A percentile compares a stretch with the other conserved stretches of the same genome.
phyloP scores from a whole-genome alignment of 2,888 invertebrate genomes.

The Notodonta ziczac region DNA sequence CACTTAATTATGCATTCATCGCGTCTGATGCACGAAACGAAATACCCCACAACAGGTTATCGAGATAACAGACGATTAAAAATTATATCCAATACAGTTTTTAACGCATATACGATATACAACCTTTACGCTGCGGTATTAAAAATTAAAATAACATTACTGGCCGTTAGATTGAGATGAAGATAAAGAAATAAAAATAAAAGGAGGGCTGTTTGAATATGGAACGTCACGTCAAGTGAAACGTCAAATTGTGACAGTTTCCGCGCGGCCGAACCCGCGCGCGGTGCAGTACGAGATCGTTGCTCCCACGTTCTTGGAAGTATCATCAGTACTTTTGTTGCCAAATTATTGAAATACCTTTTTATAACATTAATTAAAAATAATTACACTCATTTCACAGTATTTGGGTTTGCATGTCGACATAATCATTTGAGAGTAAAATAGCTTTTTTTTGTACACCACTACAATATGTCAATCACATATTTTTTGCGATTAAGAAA shows the following conservation, averaged over 20 bases:
- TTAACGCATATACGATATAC: conserved; percentile 48
- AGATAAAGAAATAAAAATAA: conserved; percentile 79
- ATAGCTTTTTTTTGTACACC: conserved; percentile 3
- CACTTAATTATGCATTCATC: conserved; percentile 82
- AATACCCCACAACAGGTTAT: conserved; percentile 80
- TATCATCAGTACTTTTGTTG: conserved; percentile 49
- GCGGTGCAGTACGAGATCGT: conserved; percentile 49
- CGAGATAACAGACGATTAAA: conserved; percentile 76
- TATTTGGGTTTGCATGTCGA: conserved; percentile 8
- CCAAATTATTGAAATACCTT: conserved; percentile 23
- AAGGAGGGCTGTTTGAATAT: conserved; percentile 80
- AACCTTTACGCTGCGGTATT: conserved; percentile 61
- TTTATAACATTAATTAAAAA: conserved; percentile 47
- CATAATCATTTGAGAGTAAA: conserved; percentile 3
- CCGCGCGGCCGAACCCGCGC: conserved; percentile 71
- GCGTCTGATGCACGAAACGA: conserved; percentile 71
- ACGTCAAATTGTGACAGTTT: conserved; percentile 83
- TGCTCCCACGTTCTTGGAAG: conserved; percentile 76
- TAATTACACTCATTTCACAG: conserved; percentile 40
- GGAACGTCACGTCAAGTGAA: conserved; percentile 82
- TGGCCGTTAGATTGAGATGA: conserved; percentile 64
- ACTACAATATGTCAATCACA: conserved; percentile 3
- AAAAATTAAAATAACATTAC: conserved; percentile 54
- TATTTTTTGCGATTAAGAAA: conserved; percentile 10
- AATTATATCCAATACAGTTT: conserved; percentile 63